Evolutionary conservation across 2,888 invertebrate genomes (phyloP).

Genomic region (Oscheius sp.): DNA sequence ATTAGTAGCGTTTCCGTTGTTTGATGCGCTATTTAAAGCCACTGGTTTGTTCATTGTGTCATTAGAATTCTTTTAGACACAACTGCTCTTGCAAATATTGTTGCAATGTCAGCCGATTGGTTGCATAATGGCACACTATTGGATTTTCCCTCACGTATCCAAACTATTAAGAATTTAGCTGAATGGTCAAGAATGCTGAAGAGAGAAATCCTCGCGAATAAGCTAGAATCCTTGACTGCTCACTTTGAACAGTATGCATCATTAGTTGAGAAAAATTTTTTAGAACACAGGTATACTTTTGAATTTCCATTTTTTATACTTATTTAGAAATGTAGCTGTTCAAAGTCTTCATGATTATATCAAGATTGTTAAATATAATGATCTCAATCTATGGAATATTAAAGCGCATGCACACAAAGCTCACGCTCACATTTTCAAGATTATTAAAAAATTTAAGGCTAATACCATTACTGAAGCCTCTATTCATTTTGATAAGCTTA

Average conservation of each 20-base stretch:
- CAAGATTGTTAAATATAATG: constrained; percentile 93
- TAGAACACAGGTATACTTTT: constrained; percentile 76
- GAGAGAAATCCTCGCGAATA: constrained; percentile 27
- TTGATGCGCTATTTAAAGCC: constrained; percentile 54
- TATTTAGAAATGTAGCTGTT: constrained; percentile 83
- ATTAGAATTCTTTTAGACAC: constrained; percentile 6
- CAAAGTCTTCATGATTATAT: constrained; percentile 88
- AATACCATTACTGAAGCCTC: constrained; percentile 38
- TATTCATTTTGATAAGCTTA: constrained; percentile 43
- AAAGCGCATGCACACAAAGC: constrained; percentile 79
- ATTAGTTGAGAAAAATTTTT: constrained; percentile 54
- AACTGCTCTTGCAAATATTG: constrained; percentile 39
- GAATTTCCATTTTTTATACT: background rate
- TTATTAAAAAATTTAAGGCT: constrained; percentile 73
- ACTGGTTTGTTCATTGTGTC: background rate
- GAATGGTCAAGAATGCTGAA: constrained; percentile 37
- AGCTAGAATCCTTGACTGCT: constrained; percentile 76
- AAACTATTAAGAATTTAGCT: constrained; percentile 76
- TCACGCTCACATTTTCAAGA: constrained; percentile 72
- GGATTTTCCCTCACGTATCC: constrained; percentile 83
- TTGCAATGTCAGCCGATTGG: constrained; percentile 66
- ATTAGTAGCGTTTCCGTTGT: constrained; percentile 62
- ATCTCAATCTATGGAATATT: constrained; percentile 91
- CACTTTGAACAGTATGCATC: constrained; percentile 83
- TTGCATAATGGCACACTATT: constrained; percentile 85